Base-by-base conservation (phyloP, 2,888 invertebrate species). In the Idaea dimidiata region DNA sequence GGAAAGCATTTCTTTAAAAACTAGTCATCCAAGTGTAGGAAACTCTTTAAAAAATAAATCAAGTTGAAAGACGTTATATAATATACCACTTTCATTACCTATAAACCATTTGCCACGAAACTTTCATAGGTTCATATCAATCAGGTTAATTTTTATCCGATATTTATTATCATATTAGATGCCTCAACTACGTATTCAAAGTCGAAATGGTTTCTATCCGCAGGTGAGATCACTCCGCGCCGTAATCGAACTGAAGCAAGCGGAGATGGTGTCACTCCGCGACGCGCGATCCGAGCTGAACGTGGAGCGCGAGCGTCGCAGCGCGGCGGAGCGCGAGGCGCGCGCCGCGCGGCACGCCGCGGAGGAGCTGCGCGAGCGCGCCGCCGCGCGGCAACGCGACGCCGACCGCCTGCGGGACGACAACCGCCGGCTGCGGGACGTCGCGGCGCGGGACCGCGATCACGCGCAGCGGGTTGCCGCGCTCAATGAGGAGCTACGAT, bases 401-500 rank as follows among this genome's bases (percentile, higher is more conserved):
- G 95, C 95, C 94, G 91, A 91, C 69, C 75, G 89, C 0, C 77
- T 92, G 72, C 74, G 88, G 4, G 91, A 91, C 70, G 91, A 97
- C 77, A 96, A 97, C 79, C 94, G 96, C 68, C 93, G 95, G 59
- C 88, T 98, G 62, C 91, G 95, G 54, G 96, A 96, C 68, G 94
- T 94, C 1, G 95, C 95, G 64, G 96, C 95, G 58, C 94, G 97
- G 62, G 96, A 97, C 82, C 92, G 94, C 1, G 96, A 96, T 77
- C 96, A 96, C 70, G 96, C 96, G 76, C 95, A 96, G 66, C 93
- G 97, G 1, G 87, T 97, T 58, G 94, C 95, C 0, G 96, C 96
- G 79, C 95, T 96, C 80, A 98, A 97, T 80, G 98, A 98, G 87
- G 97, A 98, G 86, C 93, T 98, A 2, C 94, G 96, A 75, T 98